Evolutionary conservation across 2,888 invertebrate genomes (phyloP).

Genomic region (Sepiola atlantica): DNA sequence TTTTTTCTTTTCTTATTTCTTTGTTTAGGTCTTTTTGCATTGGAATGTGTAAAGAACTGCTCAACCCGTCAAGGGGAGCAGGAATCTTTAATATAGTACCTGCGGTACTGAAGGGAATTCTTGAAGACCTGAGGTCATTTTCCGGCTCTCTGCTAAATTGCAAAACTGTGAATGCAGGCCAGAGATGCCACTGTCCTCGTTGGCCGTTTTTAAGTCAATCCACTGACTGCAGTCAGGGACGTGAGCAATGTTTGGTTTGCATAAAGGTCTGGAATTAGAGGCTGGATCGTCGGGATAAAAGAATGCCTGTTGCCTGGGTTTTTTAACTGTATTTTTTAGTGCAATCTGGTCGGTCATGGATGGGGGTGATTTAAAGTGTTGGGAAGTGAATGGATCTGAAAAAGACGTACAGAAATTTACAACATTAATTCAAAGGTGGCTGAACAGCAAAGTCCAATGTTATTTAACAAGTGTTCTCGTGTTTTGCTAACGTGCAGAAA

Average conservation of each 20-base stretch:
- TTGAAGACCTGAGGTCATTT: slow-evolving; percentile 32
- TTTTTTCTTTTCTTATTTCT: background rate
- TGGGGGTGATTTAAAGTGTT: slow-evolving; percentile 32
- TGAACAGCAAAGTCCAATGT: background rate
- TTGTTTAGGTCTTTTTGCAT: background rate
- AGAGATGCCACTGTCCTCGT: slow-evolving; percentile 10
- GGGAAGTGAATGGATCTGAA: slow-evolving; percentile 32
- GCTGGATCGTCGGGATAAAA: slow-evolving; percentile 12
- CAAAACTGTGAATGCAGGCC: slow-evolving; percentile 21
- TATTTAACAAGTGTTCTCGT: slow-evolving; percentile 32
- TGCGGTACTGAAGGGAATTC: slow-evolving; percentile 20
- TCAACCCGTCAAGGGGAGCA: background rate
- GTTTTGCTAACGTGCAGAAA: background rate
- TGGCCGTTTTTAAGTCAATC: slow-evolving; percentile 2
- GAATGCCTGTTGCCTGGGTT: slow-evolving; percentile 18
- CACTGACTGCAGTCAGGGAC: slow-evolving; percentile 32
- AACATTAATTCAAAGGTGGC: background rate
- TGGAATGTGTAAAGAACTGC: background rate
- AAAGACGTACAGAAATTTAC: slow-evolving; percentile 32
- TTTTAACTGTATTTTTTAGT: background rate
- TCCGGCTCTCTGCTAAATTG: background rate
- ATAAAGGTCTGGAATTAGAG: background rate
- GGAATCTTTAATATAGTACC: background rate
- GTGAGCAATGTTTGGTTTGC: background rate
- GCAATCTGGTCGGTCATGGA: background rate